phyloP scores from a whole-genome alignment of 1,140 invertebrate genomes.

The Neuroterus valhalla region DNA sequence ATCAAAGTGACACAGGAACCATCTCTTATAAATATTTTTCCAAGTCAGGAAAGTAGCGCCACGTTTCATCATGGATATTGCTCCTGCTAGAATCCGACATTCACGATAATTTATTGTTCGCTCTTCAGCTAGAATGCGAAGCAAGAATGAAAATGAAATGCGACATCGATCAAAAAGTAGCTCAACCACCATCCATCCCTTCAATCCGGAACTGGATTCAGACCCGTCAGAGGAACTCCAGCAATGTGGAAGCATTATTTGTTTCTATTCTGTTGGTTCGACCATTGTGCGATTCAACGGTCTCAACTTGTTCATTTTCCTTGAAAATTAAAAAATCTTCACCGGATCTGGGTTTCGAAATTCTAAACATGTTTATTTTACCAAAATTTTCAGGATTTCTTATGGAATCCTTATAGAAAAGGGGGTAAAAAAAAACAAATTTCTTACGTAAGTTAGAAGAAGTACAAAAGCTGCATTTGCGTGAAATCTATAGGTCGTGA shows the following conservation, averaged over 20 bases:
- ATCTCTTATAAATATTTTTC: conserved; percentile 24
- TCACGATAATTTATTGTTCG: conserved; percentile 26
- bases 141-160: conserved; percentile 22
- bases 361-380: too few species aligned
- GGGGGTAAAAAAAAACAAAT: too few species aligned
- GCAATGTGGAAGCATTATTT: conserved; percentile 20
- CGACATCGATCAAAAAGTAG: conserved; percentile 29
- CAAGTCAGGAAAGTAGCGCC: conserved; percentile 22
- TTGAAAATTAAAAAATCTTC: too few species aligned
- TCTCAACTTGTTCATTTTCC: too few species aligned
- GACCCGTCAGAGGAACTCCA: conserved; percentile 9
- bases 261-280: not conserved
- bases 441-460: too few species aligned
- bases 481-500: too few species aligned
- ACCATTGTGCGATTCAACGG: too few species aligned
- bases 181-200: conserved; percentile 16
- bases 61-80: conserved; percentile 31
- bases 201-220: conserved; percentile 13
- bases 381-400: too few species aligned
- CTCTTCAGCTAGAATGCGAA: conserved; percentile 17
- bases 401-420: too few species aligned
- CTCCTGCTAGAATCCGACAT: conserved; percentile 4
- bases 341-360: too few species aligned
- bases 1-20: conserved; percentile 5
- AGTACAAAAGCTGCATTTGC: too few species aligned